Percentiles rank a stretch among this genome's conserved stretches.
phyloP scores from a whole-genome alignment of 2,888 invertebrate genomes.

The Folsomia candida region DNA sequence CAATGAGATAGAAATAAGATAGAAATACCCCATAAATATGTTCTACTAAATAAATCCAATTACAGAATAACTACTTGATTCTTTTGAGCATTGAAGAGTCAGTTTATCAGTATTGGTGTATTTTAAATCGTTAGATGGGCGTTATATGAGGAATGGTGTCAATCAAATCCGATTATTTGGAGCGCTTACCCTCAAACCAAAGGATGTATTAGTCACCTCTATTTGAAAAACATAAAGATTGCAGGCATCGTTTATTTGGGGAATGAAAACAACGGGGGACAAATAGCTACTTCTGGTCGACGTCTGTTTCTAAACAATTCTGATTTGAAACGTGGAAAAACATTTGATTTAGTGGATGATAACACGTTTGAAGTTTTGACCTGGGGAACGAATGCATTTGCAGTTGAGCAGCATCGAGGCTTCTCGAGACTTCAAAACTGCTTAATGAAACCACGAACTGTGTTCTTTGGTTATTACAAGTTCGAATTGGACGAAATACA shows the following conservation, averaged over 20 bases:
- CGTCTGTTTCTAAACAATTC: conserved; percentile 32
- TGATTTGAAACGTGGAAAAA: conserved; percentile 27
- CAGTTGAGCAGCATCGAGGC: conserved; percentile 1
- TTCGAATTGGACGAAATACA: conserved; percentile 11
- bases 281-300: conserved; percentile 24
- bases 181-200: conserved; percentile 29
- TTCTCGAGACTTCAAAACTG: conserved; percentile 16
- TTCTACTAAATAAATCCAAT: too few species aligned
- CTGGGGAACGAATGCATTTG: conserved; percentile 22
- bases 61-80: too few species aligned
- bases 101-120: not conserved
- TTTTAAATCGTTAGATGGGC: conserved; percentile 34
- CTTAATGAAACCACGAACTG: conserved; percentile 26
- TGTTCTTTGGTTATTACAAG: conserved; percentile 34
- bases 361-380: conserved; percentile 28
- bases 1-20: too few species aligned
- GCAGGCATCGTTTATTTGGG: conserved; percentile 37
- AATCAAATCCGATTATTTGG: conserved; percentile 35
- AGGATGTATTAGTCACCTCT: conserved; percentile 28
- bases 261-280: conserved; percentile 23
- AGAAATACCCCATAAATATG: too few species aligned
- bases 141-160: conserved; percentile 39
- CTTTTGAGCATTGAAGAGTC: conserved; percentile 7
- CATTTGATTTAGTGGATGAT: conserved; percentile 26
- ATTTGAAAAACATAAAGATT: conserved; percentile 10